These are phyloP conservation scores for Camelus bactrianus DNA, from an alignment of 2,113 vertebrate species.

Conservation along the genomic window DNA sequence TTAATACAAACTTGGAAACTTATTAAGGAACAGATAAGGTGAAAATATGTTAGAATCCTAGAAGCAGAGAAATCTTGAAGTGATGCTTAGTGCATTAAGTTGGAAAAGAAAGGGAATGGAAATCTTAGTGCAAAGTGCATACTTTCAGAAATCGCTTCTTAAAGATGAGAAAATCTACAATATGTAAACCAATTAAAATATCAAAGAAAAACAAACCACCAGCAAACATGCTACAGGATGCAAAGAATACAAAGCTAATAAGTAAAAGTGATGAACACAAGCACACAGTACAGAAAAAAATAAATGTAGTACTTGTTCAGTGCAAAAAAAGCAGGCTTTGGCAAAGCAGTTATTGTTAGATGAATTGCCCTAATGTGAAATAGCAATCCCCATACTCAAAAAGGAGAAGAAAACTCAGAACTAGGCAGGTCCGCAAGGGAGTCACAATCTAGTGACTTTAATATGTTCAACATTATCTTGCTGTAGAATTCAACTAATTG, in stretches of 20 bases:
- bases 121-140: constrained; percentile 76
- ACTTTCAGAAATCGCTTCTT: constrained; percentile 81
- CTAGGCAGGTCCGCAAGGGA: constrained; percentile 50
- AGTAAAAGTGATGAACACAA: constrained; percentile 67
- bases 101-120: constrained; percentile 81
- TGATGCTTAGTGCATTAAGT: constrained; percentile 81
- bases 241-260: constrained; percentile 79
- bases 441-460: constrained; percentile 23
- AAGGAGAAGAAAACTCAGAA: constrained; percentile 82
- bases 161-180: constrained; percentile 80
- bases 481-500: constrained; percentile 19
- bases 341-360: constrained; percentile 80
- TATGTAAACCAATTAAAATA: constrained; percentile 78
- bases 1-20: constrained; percentile 71
- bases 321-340: constrained; percentile 75
- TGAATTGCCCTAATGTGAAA: constrained; percentile 60
- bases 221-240: constrained; percentile 88
- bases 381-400: constrained; percentile 68
- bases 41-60: constrained; percentile 78
- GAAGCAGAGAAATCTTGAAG: constrained; percentile 78
- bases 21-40: constrained; percentile 71
- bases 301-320: constrained; percentile 60
- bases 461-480: not conserved
- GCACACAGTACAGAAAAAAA: constrained; percentile 74
- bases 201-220: constrained; percentile 86